Conservation (phyloP, 2,797 vertebrate genomes). For the Aratinga solstitialis region DNA sequence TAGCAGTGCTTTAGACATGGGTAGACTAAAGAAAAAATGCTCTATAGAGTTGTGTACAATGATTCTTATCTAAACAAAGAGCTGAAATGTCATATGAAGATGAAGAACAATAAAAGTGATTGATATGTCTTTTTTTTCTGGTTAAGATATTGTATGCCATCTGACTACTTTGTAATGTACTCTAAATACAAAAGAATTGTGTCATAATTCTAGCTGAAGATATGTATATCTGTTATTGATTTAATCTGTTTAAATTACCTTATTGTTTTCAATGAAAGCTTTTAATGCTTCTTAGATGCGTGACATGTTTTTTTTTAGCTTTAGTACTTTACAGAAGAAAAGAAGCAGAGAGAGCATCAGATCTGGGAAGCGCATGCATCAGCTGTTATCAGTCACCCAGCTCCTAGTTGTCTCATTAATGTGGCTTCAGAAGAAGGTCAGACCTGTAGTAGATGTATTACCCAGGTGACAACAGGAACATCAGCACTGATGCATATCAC, state of each 20-base stretch:
- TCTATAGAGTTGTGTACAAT: not conserved
- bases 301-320: conserved; percentile 45
- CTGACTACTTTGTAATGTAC: not conserved
- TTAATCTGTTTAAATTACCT: conserved; percentile 25
- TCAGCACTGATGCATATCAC: conserved; percentile 14
- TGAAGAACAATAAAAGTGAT: conserved; percentile 3
- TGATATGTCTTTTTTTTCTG: not conserved
- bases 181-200: not conserved
- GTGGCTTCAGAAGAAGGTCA: conserved; percentile 49
- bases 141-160: not conserved
- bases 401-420: conserved; percentile 24
- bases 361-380: not conserved
- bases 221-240: conserved; percentile 6
- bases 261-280: conserved; percentile 3
- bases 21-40: conserved; percentile 27
- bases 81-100: not conserved
- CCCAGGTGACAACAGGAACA: conserved; percentile 13
- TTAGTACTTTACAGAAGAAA: conserved; percentile 13
- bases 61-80: conserved; percentile 36
- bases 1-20: not conserved
- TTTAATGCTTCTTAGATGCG: conserved; percentile 23
- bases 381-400: conserved; percentile 32
- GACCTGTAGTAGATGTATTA: conserved; percentile 26
- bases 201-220: not conserved
- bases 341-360: not conserved